Evolutionary conservation across 2,888 invertebrate genomes (phyloP).

Genomic region (Coelinius sp.): DNA sequence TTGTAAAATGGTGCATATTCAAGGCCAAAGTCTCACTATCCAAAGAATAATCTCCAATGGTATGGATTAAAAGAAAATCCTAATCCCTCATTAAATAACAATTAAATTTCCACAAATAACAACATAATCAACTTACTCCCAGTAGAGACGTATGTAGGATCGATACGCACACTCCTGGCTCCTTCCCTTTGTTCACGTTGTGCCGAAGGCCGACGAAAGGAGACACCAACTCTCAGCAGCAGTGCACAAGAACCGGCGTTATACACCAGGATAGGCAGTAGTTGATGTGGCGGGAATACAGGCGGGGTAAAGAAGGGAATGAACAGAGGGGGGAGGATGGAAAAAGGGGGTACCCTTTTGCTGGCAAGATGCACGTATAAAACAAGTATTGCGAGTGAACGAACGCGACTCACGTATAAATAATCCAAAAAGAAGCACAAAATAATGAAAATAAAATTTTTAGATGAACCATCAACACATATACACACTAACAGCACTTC

Average conservation of each 20-base stretch:
- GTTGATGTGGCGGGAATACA: not conserved
- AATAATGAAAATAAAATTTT: conserved; percentile 22
- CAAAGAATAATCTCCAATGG: not conserved
- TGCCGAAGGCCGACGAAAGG: conserved; percentile 48
- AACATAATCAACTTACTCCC: conserved; percentile 58
- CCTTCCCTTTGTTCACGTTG: conserved; percentile 48
- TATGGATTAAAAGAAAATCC: not conserved
- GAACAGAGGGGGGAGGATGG: conserved; percentile 8
- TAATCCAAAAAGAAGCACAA: conserved; percentile 25
- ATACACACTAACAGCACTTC: conserved; percentile 36
- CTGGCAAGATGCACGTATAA: conserved; percentile 16
- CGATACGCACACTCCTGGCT: conserved; percentile 53
- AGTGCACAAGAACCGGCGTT: conserved; percentile 20
- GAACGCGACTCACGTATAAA: conserved; percentile 29
- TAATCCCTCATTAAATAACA: not conserved
- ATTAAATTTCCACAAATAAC: conserved; percentile 26
- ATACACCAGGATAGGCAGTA: not conserved
- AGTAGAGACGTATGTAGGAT: conserved; percentile 53
- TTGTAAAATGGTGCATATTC: not conserved
- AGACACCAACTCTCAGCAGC: conserved; percentile 32
- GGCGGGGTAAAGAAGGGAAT: not conserved
- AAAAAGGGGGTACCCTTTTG: conserved; percentile 33
- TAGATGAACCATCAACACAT: conserved; percentile 25
- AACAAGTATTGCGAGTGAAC: conserved; percentile 40
- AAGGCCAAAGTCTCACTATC: not conserved